phyloP scores from a whole-genome alignment of 2,888 invertebrate species.

The Agrotis exclamationis region DNA sequence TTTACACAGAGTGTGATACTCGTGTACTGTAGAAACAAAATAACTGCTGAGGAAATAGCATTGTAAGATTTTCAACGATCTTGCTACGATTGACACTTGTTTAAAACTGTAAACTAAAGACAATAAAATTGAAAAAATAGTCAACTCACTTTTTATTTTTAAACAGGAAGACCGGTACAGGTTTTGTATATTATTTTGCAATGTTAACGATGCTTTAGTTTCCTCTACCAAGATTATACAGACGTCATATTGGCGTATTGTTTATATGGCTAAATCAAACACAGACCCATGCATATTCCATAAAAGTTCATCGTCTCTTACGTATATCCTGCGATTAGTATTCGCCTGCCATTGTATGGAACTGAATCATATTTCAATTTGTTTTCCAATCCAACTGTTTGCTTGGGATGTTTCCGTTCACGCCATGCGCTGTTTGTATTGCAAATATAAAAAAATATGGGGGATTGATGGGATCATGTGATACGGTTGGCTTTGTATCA shows the following conservation, averaged over 20 bases:
- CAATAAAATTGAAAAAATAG: neutral
- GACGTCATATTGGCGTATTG: neutral
- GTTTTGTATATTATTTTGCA: neutral
- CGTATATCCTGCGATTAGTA: constrained; percentile 43
- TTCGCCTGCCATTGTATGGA: constrained; percentile 39
- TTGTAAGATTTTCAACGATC: neutral
- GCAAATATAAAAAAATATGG: constrained; percentile 30
- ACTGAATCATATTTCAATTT: constrained; percentile 59
- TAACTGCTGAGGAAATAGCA: constrained; percentile 4
- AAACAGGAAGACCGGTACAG: neutral
- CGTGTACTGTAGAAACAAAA: constrained; percentile 16
- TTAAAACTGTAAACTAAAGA: neutral
- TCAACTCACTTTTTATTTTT: neutral
- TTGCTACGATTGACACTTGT: neutral
- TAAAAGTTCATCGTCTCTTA: constrained; percentile 31
- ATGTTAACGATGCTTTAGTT: neutral
- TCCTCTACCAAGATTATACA: constrained; percentile 6
- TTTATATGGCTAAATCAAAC: constrained; percentile 7
- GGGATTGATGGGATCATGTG: constrained; percentile 19
- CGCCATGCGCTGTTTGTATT: constrained; percentile 32
- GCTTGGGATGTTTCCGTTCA: constrained; percentile 54
- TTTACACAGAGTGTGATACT: constrained; percentile 45
- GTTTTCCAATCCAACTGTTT: constrained; percentile 52
- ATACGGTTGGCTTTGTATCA: constrained; percentile 33
- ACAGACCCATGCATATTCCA: constrained; percentile 4